phyloP scores from a whole-genome alignment of 2,888 invertebrate genomes.

The Drosophila pegasa region DNA sequence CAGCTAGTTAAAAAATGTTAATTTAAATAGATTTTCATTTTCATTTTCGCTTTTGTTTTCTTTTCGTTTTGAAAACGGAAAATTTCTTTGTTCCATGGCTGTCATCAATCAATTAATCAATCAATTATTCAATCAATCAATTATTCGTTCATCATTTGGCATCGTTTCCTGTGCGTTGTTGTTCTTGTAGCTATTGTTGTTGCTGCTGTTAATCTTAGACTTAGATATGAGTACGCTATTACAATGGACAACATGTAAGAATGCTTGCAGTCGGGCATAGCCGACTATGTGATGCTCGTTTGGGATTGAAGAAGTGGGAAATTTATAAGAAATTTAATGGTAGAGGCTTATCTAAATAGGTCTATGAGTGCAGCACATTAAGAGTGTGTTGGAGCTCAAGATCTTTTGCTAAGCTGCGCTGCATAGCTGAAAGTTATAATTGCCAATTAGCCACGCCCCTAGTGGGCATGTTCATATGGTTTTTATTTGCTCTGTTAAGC shows the following conservation, averaged over 20 bases:
- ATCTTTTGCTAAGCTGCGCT: too few relatives aligned
- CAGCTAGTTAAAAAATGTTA: constrained; percentile 45
- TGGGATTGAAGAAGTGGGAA: too few relatives aligned
- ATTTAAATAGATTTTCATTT: constrained; percentile 23
- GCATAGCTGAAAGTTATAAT: neutral
- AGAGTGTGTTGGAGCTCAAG: too few relatives aligned
- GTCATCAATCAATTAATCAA: constrained; percentile 33
- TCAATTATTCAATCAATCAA: too few relatives aligned
- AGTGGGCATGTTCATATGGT: too few relatives aligned
- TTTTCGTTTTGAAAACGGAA: constrained; percentile 11
- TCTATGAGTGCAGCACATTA: too few relatives aligned
- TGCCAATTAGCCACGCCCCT: neutral
- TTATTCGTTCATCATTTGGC: constrained; percentile 68
- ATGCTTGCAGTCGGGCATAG: constrained; percentile 1
- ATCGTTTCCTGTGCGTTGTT: constrained; percentile 38
- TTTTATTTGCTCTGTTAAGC: too few relatives aligned
- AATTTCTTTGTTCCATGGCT: constrained; percentile 7
- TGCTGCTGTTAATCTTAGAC: constrained; percentile 29
- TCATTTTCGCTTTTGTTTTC: neutral
- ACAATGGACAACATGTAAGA: constrained; percentile 42
- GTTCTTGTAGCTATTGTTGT: constrained; percentile 22
- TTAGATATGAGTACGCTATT: constrained; percentile 37
- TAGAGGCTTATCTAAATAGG: too few relatives aligned
- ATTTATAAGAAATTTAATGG: too few relatives aligned
- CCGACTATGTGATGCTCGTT: constrained; percentile 2